Percentiles rank a stretch among this genome's conserved stretches.
These are phyloP conservation scores for Heliconius charithonia DNA, from an alignment of 2,888 invertebrate genomes.

Conservation along the genomic window DNA sequence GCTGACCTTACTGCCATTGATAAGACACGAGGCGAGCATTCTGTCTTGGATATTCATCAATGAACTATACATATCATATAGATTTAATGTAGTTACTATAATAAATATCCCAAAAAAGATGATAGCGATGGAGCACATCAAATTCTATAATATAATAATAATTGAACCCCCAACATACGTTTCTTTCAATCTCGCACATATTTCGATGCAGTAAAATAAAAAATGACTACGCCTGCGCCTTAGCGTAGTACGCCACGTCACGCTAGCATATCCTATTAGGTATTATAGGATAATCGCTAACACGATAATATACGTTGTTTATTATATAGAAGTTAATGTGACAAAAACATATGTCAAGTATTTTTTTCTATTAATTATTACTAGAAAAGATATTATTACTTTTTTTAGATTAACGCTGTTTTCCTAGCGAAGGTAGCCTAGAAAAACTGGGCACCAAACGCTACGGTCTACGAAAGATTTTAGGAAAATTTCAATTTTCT, in stretches of 20 bases:
- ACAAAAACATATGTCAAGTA: not conserved
- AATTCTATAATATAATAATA: too few relatives aligned
- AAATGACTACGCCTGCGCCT: not conserved
- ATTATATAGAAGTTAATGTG: not conserved
- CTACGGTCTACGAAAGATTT: too few relatives aligned
- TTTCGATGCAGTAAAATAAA: not conserved
- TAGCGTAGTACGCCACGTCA: not conserved
- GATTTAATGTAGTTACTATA: too few relatives aligned
- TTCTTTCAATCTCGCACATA: not conserved
- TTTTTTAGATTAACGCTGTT: not conserved
- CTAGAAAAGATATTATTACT: not conserved
- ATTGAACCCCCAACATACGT: too few relatives aligned
- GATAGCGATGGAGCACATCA: too few relatives aligned
- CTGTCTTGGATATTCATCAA: not conserved
- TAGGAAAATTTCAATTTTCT: too few relatives aligned
- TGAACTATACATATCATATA: not conserved
- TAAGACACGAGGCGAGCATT: not conserved
- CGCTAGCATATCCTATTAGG: conserved; percentile 3
- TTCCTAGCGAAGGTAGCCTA: too few relatives aligned
- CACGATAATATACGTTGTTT: not conserved
- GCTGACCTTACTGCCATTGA: conserved; percentile 1
- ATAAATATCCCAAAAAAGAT: too few relatives aligned
- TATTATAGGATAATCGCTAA: conserved; percentile 20
- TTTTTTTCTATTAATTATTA: not conserved
- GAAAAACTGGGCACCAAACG: too few relatives aligned